phyloP scores from a whole-genome alignment of 2,797 vertebrate species.

The Coccyzus lansbergi region DNA sequence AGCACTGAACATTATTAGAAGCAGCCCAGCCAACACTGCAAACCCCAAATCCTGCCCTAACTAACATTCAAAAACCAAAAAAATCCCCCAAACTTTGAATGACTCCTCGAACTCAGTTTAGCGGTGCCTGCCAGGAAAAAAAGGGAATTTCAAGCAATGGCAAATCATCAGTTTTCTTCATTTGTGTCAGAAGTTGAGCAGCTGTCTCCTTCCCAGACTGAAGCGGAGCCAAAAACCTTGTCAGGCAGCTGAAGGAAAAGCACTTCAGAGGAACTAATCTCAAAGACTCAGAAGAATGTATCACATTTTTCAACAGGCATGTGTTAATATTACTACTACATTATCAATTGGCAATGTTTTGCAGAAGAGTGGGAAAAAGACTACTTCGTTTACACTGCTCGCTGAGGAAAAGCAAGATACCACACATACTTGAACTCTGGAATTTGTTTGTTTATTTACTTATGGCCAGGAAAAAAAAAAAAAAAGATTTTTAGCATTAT shows the following conservation, averaged over 20 bases:
- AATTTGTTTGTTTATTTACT: neutral
- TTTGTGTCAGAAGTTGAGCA: slow-evolving; percentile 80
- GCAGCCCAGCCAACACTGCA: neutral
- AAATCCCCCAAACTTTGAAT: slow-evolving; percentile 11
- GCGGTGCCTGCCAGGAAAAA: slow-evolving; percentile 69
- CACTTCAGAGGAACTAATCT: slow-evolving; percentile 63
- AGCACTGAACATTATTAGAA: neutral
- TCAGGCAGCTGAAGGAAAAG: slow-evolving; percentile 73
- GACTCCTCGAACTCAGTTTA: slow-evolving; percentile 27
- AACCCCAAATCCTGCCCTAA: slow-evolving; percentile 39
- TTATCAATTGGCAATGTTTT: neutral
- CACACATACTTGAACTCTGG: neutral
- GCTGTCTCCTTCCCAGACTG: slow-evolving; percentile 80
- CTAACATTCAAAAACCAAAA: neutral
- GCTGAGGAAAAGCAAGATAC: neutral
- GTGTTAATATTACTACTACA: slow-evolving; percentile 25
- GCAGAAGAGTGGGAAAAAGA: neutral
- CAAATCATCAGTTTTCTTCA: slow-evolving; percentile 78
- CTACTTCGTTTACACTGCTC: neutral
- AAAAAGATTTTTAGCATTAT: neutral
- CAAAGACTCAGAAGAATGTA: slow-evolving; percentile 34
- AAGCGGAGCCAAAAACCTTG: slow-evolving; percentile 79
- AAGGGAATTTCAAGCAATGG: slow-evolving; percentile 71
- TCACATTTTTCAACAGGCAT: slow-evolving; percentile 8
- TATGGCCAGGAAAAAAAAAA: neutral